Percentiles rank a stretch among this genome's conserved stretches.
These are phyloP conservation scores for Aptenodytes forsteri DNA, from an alignment of 2,113 vertebrate species.

Conservation along the genomic window DNA sequence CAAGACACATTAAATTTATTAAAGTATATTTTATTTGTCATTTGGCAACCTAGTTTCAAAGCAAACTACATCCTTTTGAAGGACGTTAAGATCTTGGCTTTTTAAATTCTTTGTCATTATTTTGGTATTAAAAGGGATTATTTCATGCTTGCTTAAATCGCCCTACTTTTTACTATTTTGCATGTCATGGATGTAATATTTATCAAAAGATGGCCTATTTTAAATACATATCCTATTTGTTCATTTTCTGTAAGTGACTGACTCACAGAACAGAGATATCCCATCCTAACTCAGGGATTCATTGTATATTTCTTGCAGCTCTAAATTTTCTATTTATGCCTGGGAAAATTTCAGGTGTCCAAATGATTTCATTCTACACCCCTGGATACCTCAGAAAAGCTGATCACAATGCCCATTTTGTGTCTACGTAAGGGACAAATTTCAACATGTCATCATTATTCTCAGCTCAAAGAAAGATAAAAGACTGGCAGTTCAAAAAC, in stretches of 20 bases:
- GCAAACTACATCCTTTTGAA: not conserved
- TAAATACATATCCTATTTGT: not conserved
- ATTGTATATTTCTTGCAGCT: not conserved
- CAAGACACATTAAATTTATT: not conserved
- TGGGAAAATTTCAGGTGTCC: not conserved
- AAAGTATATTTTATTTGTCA: not conserved
- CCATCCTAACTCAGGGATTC: not conserved
- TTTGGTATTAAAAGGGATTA: slow-evolving; percentile 24
- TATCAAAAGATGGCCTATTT: slow-evolving; percentile 33
- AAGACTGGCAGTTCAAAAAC: not conserved
- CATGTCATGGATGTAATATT: slow-evolving; percentile 20
- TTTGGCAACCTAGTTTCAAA: not conserved
- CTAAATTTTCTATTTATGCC: not conserved
- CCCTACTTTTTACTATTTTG: slow-evolving; percentile 26
- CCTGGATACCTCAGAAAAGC: not conserved
- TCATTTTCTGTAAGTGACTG: not conserved
- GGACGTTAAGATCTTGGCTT: not conserved
- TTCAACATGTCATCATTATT: not conserved
- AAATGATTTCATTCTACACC: not conserved
- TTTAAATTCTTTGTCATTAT: not conserved
- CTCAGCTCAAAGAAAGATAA: not conserved
- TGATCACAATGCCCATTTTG: not conserved
- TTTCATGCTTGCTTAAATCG: not conserved
- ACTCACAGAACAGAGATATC: not conserved
- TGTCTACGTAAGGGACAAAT: not conserved